phyloP scores from a whole-genome alignment of 1,140 invertebrate species.

The Platyscapa corneri region DNA sequence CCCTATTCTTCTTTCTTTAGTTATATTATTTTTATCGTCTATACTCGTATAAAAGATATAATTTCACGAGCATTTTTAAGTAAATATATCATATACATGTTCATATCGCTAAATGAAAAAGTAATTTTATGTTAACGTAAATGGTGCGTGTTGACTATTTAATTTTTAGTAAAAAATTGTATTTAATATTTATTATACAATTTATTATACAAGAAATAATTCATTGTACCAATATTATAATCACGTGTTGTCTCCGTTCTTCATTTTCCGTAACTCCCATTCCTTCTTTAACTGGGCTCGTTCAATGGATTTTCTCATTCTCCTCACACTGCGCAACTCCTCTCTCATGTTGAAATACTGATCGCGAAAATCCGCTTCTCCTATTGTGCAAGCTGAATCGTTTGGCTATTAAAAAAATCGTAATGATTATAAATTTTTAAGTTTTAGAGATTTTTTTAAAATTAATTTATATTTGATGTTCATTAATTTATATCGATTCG shows the following conservation, averaged over 20 bases:
- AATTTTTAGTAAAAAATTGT: conserved; percentile 43
- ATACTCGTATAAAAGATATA: conserved; percentile 10
- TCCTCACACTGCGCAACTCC: conserved; percentile 77
- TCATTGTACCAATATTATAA: conserved; percentile 5
- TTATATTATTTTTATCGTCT: not conserved
- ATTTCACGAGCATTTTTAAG: not conserved
- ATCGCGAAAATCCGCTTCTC: conserved; percentile 75
- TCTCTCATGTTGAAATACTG: conserved; percentile 81
- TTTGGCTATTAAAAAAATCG: conserved; percentile 53
- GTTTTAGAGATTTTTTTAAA: not conserved
- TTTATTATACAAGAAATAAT: conserved; percentile 22
- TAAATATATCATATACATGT: conserved; percentile 21
- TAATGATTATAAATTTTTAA: not conserved
- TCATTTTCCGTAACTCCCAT: conserved; percentile 62
- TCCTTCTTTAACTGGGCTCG: conserved; percentile 64
- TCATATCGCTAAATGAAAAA: conserved; percentile 16
- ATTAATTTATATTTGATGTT: not conserved
- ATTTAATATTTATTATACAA: conserved; percentile 52
- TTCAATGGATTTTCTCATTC: conserved; percentile 64
- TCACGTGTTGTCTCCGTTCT: conserved; percentile 33
- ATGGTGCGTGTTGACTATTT: conserved; percentile 39
- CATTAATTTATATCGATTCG: too few species aligned
- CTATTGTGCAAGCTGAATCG: conserved; percentile 64
- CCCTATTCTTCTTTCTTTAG: conserved; percentile 1
- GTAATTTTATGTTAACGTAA: conserved; percentile 40